These are phyloP conservation scores for Microctonus aethiopoides DNA, from an alignment of 2,888 invertebrate genomes.

Conservation along the genomic window DNA sequence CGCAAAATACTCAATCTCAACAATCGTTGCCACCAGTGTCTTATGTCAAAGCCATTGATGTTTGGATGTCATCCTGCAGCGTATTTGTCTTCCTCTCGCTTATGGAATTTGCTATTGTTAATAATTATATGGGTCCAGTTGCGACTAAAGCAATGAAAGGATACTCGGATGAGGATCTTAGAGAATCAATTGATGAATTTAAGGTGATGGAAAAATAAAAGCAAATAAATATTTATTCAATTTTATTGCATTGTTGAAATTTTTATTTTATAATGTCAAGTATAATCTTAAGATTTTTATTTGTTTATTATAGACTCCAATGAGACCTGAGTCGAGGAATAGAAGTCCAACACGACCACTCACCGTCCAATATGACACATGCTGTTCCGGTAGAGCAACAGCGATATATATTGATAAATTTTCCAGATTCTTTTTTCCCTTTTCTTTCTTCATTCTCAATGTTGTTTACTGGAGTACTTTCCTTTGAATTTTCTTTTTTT, in stretches of 20 bases:
- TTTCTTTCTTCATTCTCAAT: conserved; percentile 90
- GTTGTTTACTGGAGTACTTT: conserved; percentile 92
- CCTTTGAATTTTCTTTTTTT: conserved; percentile 61
- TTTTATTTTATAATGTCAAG: too few relatives aligned
- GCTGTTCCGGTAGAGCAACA: conserved; percentile 77
- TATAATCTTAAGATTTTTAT: not conserved
- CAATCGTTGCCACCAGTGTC: conserved; percentile 90
- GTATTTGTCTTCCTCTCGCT: conserved; percentile 91
- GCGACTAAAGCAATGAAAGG: conserved; percentile 92
- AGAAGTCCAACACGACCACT: conserved; percentile 62
- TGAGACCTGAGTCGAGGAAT: conserved; percentile 62
- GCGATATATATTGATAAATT: conserved; percentile 89
- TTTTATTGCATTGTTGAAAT: too few relatives aligned
- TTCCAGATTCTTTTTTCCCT: conserved; percentile 89
- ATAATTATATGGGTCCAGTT: conserved; percentile 88
- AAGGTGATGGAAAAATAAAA: conserved; percentile 71
- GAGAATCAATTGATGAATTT: conserved; percentile 79
- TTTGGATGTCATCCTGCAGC: conserved; percentile 93
- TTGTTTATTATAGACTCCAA: conserved; percentile 57
- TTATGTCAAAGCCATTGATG: conserved; percentile 92
- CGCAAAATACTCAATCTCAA: conserved; percentile 92
- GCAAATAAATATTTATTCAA: too few relatives aligned
- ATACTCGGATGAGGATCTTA: conserved; percentile 86
- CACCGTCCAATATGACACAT: conserved; percentile 80
- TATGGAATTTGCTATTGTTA: conserved; percentile 91